Percentiles rank a stretch among this genome's conserved stretches.
phyloP scores from a whole-genome alignment of 2,888 invertebrate species.

The Erebia aethiops region DNA sequence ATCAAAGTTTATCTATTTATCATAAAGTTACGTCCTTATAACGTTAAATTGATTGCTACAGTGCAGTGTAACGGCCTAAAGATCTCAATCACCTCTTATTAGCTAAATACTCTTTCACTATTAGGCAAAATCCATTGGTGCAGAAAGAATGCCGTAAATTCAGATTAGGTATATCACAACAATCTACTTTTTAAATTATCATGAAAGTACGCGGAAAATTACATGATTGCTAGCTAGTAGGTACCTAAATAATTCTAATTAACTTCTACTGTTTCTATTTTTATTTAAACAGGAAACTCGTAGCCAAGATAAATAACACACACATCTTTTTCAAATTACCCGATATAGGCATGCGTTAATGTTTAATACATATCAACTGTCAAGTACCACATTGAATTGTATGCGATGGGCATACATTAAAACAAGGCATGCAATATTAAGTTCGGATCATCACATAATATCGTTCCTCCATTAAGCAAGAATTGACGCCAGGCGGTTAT shows the following conservation, averaged over 20 bases:
- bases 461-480: conserved; percentile 12
- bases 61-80: no score
- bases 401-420: conserved; percentile 19
- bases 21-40: no score
- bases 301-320: conserved; percentile 4
- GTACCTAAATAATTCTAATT: background rate
- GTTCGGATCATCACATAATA: conserved; percentile 42
- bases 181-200: no score
- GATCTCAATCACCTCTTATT: no score
- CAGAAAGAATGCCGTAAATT: no score
- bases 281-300: conserved; percentile 20
- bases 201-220: background rate
- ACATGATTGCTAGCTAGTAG: background rate
- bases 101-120: no score
- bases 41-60: no score
- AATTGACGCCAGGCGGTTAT: conserved; percentile 15
- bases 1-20: no score
- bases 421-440: conserved; percentile 48
- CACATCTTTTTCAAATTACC: conserved; percentile 26
- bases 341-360: conserved; percentile 24
- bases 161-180: no score
- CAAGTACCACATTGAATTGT: conserved; percentile 46
- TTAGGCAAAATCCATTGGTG: no score
- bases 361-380: conserved; percentile 32
- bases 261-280: conserved; percentile 11